These are phyloP conservation scores for Bubo bubo DNA, from an alignment of 2,113 vertebrate species.

Conservation along the genomic window DNA sequence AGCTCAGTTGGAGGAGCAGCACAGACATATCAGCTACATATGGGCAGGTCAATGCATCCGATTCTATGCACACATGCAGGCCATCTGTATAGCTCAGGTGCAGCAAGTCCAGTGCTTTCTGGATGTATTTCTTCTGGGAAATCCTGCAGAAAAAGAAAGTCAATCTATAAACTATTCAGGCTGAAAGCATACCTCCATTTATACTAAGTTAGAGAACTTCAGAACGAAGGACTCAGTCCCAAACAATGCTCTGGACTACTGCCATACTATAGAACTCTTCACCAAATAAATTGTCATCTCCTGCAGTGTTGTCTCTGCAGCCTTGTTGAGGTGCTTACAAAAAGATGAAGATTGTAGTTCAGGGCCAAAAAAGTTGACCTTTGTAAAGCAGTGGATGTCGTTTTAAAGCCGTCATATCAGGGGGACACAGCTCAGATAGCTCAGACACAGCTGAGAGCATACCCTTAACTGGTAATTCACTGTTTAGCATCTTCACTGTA, in stretches of 20 bases:
- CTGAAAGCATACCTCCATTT: not conserved
- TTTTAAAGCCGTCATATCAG: not conserved
- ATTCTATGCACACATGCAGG: slow-evolving; percentile 7
- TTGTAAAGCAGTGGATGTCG: not conserved
- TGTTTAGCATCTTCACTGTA: not conserved
- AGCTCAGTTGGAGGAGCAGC: not conserved
- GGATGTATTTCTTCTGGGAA: not conserved
- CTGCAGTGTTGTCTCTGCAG: not conserved
- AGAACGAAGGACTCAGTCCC: not conserved
- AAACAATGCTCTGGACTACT: not conserved
- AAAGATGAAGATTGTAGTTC: not conserved
- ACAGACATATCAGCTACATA: not conserved
- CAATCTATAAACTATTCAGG: not conserved
- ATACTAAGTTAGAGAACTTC: not conserved
- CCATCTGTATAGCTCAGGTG: slow-evolving; percentile 41
- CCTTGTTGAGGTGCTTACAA: not conserved
- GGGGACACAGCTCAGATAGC: not conserved
- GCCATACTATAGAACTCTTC: not conserved
- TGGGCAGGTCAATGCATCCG: slow-evolving; percentile 8
- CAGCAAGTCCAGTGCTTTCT: not conserved
- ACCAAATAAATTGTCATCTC: not conserved
- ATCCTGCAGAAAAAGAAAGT: not conserved
- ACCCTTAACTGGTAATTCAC: not conserved
- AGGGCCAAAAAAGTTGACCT: not conserved
- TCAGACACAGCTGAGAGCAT: not conserved